Percentiles rank a stretch among this genome's conserved stretches.
Conservation (phyloP, 2,888 invertebrate genomes). For the Gisinianus flammeolus region DNA sequence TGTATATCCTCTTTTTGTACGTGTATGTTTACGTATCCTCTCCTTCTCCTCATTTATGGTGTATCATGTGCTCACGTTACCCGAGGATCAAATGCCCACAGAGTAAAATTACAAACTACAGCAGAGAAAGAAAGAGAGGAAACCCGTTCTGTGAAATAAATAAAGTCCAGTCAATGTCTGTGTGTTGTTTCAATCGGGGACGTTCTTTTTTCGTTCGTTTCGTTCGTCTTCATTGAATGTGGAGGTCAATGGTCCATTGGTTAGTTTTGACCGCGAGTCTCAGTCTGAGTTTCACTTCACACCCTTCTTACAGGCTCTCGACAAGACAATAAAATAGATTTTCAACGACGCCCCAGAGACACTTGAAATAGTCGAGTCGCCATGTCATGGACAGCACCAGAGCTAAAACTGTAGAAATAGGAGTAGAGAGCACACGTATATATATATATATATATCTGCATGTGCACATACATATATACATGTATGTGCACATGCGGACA, state of each 20-base stretch:
- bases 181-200: neutral
- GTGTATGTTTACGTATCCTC: neutral
- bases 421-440: no score
- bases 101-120: neutral
- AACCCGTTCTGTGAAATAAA: no score
- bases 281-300: neutral
- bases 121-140: no score
- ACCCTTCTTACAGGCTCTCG: neutral
- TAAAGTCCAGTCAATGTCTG: neutral
- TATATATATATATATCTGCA: no score
- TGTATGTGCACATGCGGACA: no score
- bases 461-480: no score
- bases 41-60: no score
- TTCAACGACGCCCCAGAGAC: slow-evolving; percentile 6
- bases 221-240: neutral
- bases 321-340: slow-evolving; percentile 16
- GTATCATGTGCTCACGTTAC: neutral
- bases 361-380: slow-evolving; percentile 1
- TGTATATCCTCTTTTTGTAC: neutral
- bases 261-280: neutral
- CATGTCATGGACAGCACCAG: no score
- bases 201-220: neutral
- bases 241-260: neutral
- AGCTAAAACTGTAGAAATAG: neutral
- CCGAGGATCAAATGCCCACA: no score